Base-by-base conservation (phyloP, 2,888 invertebrate genomes). In the Camponotus fellah region DNA sequence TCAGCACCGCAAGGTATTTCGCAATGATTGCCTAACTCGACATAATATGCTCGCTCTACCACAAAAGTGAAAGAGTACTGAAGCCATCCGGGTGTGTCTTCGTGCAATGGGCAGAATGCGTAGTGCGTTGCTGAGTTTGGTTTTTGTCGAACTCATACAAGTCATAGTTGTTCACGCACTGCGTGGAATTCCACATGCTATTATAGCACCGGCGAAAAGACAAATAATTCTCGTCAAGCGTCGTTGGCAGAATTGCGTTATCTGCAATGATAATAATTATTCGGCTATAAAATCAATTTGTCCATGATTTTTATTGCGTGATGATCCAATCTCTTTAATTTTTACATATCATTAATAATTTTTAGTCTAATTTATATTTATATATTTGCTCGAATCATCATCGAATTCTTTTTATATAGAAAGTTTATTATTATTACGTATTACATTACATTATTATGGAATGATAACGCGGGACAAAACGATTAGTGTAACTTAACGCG, bases 141-240 rank as follows among this genome's bases (percentile, higher is more conserved):
- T 86, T 86, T 86, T 86, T 86, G 49, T 76, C 84, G 53, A 49
- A 72, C 69, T 68, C 82, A 8, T 65, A 83, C 53, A 60, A 75
- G 80, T 74, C 83, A 68, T 64, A 84, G 56, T 72, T 69, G 75
- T 82, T 21, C 68, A 56, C 65, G 77, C 68, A 74, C 62, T 77
- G 80, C 85, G 76, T 74, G 83, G 82, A 83, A 87, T 87, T 87
- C 83, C 83, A 46, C 58, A 53, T 53, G n/a, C 77, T 69, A 79
- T 69, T 58, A 6, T 58, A 69, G 21, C 60, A 43, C 77, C 17
- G 58, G 77, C 71, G 79, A 79, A 10, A 21, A 79, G 79, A 71
- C 71, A 71, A 46, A 34, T 79, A 79, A 79, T 79, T 79, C 79
- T 79, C 60, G 60, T 71, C 60, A n/a, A 60, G 71, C 3, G 34